Percentiles rank a stretch among this genome's conserved stretches.
Conservation (phyloP, 2,113 vertebrate species). For the Cochlearius cochlearius region DNA sequence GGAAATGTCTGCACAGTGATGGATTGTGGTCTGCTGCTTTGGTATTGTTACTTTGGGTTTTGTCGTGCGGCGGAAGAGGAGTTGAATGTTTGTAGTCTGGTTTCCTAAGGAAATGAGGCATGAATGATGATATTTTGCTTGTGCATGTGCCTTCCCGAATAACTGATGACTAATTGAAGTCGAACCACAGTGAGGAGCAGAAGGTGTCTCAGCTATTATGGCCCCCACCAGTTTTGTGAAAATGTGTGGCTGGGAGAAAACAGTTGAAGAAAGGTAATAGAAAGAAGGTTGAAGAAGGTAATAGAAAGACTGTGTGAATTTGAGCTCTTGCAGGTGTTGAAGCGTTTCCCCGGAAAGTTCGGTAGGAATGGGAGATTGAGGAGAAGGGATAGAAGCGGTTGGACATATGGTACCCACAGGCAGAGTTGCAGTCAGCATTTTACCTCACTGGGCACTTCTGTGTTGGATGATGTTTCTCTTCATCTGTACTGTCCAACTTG, state of each 20-base stretch:
- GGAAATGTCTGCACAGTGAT: neutral
- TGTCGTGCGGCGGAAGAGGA: conserved; percentile 32
- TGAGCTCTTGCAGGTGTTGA: neutral
- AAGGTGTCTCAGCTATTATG: neutral
- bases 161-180: neutral
- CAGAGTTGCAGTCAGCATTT: neutral
- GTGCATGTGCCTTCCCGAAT: neutral
- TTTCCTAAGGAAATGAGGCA: conserved; percentile 60
- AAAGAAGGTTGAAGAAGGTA: neutral
- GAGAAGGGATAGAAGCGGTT: neutral
- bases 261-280: neutral
- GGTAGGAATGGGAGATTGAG: neutral
- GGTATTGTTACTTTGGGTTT: neutral
- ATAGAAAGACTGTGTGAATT: neutral
- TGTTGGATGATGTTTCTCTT: neutral
- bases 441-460: neutral
- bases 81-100: conserved; percentile 8
- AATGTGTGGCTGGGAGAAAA: neutral
- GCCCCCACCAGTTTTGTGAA: neutral
- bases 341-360: neutral
- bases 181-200: neutral
- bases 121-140: neutral
- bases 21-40: neutral
- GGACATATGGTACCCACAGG: neutral
- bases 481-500: neutral